A percentile compares a stretch with the other conserved stretches of the same genome.
phyloP scores from a whole-genome alignment of 2,113 vertebrate species.

The Mirounga angustirostris region DNA sequence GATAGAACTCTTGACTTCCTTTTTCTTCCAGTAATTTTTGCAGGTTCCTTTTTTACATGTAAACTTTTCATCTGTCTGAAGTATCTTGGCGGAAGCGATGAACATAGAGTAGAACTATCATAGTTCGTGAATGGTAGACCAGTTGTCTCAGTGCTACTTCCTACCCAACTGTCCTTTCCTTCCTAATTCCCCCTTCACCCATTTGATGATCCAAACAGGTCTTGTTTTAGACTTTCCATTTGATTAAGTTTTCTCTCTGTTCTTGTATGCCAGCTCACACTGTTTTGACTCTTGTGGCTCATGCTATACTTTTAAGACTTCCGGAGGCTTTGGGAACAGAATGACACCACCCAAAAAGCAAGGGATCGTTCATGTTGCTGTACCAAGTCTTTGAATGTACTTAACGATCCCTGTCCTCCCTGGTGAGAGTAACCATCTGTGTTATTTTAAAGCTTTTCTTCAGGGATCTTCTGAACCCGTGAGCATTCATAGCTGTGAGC shows the following conservation, averaged over 20 bases:
- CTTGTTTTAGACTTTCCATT: conserved; percentile 1
- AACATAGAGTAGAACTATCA: accelerated
- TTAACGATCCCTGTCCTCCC: neutral
- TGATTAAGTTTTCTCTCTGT: neutral
- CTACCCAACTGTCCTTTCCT: neutral
- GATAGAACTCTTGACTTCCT: neutral
- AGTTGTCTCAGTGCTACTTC: neutral
- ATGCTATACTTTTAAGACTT: neutral
- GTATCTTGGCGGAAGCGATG: neutral
- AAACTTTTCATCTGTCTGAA: neutral
- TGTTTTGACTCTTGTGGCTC: neutral
- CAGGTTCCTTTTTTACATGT: neutral
- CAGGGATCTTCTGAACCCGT: neutral
- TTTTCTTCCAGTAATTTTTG: conserved; percentile 28
- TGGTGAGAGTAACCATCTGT: neutral
- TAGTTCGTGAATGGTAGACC: neutral
- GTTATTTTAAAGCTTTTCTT: neutral
- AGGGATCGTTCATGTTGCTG: accelerated
- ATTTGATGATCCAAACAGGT: neutral
- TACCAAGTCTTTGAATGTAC: neutral
- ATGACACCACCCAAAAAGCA: neutral
- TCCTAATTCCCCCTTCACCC: neutral
- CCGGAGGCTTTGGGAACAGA: neutral
- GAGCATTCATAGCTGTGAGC: neutral
- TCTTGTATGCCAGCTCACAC: neutral